Evolutionary conservation across 2,113 vertebrate genomes (phyloP), one percentile per base, ranked within the genome.

Genomic region (Cephalopholis sonnerati): DNA sequence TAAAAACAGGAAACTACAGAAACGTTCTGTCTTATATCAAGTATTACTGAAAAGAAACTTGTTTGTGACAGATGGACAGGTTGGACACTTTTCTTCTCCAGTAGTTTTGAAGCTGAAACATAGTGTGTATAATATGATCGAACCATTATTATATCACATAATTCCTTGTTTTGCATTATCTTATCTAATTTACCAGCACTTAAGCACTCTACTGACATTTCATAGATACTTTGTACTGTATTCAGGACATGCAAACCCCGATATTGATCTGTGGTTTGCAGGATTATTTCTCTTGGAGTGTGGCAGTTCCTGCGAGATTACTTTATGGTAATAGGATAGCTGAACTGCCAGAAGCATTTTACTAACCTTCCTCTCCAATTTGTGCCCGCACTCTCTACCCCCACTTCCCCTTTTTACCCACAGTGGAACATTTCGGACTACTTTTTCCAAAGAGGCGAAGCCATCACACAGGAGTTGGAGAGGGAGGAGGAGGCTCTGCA

Each of bases 361-460:
- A 58, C 67, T 27, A 53, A 25, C 54, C 61, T 41, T 44, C 63
- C 44, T 59, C 27, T 77, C 24, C 83, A 73, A 48, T 76, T 74
- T 54, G 58, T 64, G 13, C 39, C 54, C 22, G 15, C 27, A 5
- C 44, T 41, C 70, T 2, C 11, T 7, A 3, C 18, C 16, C 50
- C 51, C 12, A 0, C 3, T 7, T 7, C 1, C 15, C 13, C 44
- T 68, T 20, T 50, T 50, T 17, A 6, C 63, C 93, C 93, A 48
- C 93, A 99, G 98, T 99, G 98, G 98, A 99, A 99, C 94, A 99
- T 99, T 95, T 99, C 98, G 0, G 98, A 99, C 93, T 99, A 99
- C 94, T 99, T 99, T 95, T 99, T 98, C 93, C 98, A 99, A 96
- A 95, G 98, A 93, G 97, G 98, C 9, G 98, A 99, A 87, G 94